Evolutionary conservation across 2,113 vertebrate genomes (phyloP).

Genomic region (Arenaria interpres): DNA sequence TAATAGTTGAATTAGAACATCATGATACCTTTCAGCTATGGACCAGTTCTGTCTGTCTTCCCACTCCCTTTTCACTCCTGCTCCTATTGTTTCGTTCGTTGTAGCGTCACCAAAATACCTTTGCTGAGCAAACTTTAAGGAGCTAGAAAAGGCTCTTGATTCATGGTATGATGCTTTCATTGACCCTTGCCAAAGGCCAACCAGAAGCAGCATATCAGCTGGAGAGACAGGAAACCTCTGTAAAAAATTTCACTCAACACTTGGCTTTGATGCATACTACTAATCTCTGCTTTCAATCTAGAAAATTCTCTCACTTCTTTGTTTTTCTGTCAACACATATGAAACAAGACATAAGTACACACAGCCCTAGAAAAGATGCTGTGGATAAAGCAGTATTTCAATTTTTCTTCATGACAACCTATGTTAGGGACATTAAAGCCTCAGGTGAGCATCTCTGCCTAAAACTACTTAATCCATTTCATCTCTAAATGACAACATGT

Average conservation of each 20-base stretch:
- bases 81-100: not conserved
- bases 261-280: not conserved
- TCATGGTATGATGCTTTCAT: not conserved
- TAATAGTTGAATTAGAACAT: not conserved
- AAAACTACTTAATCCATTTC: not conserved
- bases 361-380: not conserved
- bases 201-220: not conserved
- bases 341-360: not conserved
- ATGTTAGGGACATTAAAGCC: not conserved
- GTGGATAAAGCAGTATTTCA: not conserved
- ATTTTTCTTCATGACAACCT: not conserved
- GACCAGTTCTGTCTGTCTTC: not conserved
- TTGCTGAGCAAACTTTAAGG: not conserved
- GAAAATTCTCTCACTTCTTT: not conserved
- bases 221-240: not conserved
- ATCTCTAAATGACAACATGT: fast-evolving
- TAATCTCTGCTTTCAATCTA: not conserved
- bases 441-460: not conserved
- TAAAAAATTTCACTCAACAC: not conserved
- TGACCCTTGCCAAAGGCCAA: not conserved
- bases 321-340: not conserved
- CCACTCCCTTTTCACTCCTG: not conserved
- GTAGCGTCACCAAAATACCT: not conserved
- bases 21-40: not conserved
- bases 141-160: not conserved